Evolutionary conservation across 2,888 invertebrate genomes (phyloP), one percentile per base, ranked within the genome.

Genomic region (Drosophila peninsularis): DNA sequence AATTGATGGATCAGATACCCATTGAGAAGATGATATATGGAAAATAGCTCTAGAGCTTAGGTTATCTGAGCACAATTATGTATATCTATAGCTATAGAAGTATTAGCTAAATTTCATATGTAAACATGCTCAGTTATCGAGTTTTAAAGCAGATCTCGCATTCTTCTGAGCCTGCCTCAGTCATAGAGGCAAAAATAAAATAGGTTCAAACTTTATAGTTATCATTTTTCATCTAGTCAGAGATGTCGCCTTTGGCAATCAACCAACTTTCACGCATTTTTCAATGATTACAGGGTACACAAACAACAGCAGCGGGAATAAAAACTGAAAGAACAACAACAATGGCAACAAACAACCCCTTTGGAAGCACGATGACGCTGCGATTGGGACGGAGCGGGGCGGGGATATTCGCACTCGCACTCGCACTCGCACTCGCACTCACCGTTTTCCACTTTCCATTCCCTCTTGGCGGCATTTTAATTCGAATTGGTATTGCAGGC

Each of bases 401-500:
- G 81, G 81, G 52, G 37, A 30, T 17, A 53, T 39, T 39, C 53
- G 41, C 54, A 54, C 55, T 62, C 49, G 50, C 58, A 72, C 61
- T 39, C 53, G 41, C 53, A 53, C 55, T 62, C 49, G 50, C 58
- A 72, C 61, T 66, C 71, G 47, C 55, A 70, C 50, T 27, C 44
- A 21, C 44, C 34, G 45, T 39, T 63, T 52, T n/a, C 42, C 56
- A 37, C 37, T 60, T 36, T 41, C 54, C 62, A 50, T 17, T 50
- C 65, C 42, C 54, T 50, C 55, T n/a, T 67, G 78, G 82, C 84
- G 86, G 87, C 83, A 83, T 83, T 87, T 84, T 87, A 87, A 83
- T 83, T 83, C 83, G 84, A 84, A 83, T 86, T 83, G 87, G 64
- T 83, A 83, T 86, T 86, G 79, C 73, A 44, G 67, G 80, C 83